Conservation (phyloP, 1,140 invertebrate genomes). For the Lasioglossum albipes region DNA sequence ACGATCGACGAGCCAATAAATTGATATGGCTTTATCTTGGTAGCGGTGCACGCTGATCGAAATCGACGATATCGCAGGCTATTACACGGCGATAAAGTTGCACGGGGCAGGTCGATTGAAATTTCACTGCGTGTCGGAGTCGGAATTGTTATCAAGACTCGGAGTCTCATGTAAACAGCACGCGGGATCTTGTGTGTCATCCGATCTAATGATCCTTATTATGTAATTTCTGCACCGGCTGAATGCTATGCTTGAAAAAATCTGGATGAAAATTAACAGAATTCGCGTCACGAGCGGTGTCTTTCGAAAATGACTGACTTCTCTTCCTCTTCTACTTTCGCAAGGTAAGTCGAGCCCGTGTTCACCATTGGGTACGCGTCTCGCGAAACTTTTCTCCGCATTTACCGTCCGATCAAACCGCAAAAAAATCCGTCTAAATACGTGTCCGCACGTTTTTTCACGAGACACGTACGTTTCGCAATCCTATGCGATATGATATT, state of each 20-base stretch:
- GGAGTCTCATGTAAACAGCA: conserved; percentile 59
- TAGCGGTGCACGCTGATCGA: not conserved
- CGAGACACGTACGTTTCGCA: not conserved
- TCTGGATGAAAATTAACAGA: conserved; percentile 61
- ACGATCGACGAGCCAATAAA: conserved; percentile 14
- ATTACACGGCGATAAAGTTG: conserved; percentile 22
- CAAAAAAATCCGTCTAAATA: not conserved
- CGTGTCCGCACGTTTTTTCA: not conserved
- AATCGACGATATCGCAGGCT: not conserved
- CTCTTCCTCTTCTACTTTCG: conserved; percentile 65
- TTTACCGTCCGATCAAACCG: not conserved
- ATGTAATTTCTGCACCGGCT: conserved; percentile 62
- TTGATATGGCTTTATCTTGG: conserved; percentile 14
- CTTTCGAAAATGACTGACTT: conserved; percentile 71
- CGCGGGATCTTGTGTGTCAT: conserved; percentile 47
- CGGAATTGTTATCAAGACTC: conserved; percentile 16
- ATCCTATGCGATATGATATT: not conserved
- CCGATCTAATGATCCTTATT: conserved; percentile 60
- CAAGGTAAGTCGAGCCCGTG: conserved; percentile 60
- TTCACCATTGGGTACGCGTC: not conserved
- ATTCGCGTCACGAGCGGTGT: conserved; percentile 61
- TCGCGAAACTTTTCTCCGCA: not conserved
- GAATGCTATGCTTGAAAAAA: conserved; percentile 71
- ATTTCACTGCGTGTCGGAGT: not conserved
- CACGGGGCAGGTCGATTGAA: conserved; percentile 9